A percentile compares a stretch with the other conserved stretches of the same genome.
Evolutionary conservation across 2,888 invertebrate species (phyloP).

Genomic region (Euzophera pinguis): DNA sequence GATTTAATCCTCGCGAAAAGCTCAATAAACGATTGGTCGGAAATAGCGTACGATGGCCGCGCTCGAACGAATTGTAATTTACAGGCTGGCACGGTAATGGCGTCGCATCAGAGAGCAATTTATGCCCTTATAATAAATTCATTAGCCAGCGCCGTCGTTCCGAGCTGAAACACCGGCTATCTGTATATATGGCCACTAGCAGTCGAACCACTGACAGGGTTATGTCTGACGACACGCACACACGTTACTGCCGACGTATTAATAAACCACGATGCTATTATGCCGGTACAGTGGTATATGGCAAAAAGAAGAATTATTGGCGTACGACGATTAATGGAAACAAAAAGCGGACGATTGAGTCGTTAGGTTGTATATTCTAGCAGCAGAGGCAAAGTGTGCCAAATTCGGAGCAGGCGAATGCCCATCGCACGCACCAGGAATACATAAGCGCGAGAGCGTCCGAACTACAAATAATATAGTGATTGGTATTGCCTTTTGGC

Average conservation of each 20-base stretch:
- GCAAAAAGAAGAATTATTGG: conserved; percentile 18
- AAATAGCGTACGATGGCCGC: conserved; percentile 46
- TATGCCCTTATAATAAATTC: conserved; percentile 79
- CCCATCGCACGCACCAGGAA: conserved; percentile 42
- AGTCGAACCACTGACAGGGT: conserved; percentile 33
- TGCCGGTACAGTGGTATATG: conserved; percentile 15
- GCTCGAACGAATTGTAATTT: conserved; percentile 71
- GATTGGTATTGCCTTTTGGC: conserved; percentile 72
- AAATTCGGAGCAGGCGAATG: conserved; percentile 20
- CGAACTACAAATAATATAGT: conserved; percentile 45
- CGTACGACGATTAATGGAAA: conserved; percentile 26
- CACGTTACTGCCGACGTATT: conserved; percentile 25
- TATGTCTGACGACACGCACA: conserved; percentile 26
- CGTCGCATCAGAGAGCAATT: conserved; percentile 74
- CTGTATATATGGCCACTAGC: conserved; percentile 27
- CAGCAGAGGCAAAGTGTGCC: conserved; percentile 33
- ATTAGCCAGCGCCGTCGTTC: conserved; percentile 50
- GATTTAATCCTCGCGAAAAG: conserved; percentile 54
- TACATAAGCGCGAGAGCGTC: conserved; percentile 47
- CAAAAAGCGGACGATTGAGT: conserved; percentile 33
- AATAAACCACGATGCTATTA: conserved; percentile 25
- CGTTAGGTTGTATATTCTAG: conserved; percentile 17
- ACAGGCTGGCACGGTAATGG: conserved; percentile 68
- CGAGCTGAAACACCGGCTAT: conserved; percentile 33
- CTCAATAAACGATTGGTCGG: conserved; percentile 65